phyloP scores from a whole-genome alignment of 2,113 vertebrate species.

The Agapornis roseicollis region DNA sequence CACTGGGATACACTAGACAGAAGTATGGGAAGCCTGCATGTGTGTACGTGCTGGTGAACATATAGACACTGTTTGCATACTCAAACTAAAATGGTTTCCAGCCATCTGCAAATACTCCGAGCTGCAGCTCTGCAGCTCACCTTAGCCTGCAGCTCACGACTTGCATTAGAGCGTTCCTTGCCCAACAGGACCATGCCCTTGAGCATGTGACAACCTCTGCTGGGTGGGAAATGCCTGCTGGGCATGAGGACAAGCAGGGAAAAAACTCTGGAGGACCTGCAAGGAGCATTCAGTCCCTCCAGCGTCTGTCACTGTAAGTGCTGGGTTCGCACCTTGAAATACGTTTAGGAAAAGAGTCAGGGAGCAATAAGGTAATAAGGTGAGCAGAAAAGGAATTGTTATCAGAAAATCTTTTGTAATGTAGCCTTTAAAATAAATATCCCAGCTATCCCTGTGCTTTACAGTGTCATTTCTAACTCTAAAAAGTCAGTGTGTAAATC shows the following conservation, averaged over 20 bases:
- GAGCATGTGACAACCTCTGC: accelerated
- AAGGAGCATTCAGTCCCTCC: not conserved
- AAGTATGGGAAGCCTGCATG: not conserved
- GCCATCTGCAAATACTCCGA: not conserved
- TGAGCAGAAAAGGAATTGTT: conserved; percentile 22
- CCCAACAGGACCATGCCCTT: accelerated
- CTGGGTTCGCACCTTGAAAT: not conserved
- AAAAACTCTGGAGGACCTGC: not conserved
- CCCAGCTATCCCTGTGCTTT: conserved; percentile 21
- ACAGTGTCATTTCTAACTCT: conserved; percentile 39
- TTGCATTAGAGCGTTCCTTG: not conserved
- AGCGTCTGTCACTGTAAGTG: not conserved
- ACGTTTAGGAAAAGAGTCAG: not conserved
- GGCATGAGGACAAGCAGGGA: not conserved
- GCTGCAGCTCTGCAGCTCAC: not conserved
- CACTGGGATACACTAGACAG: not conserved
- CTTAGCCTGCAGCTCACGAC: not conserved
- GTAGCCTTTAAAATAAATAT: conserved; percentile 52
- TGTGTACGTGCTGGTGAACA: accelerated
- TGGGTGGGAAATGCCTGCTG: not conserved
- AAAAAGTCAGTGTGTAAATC: conserved; percentile 60
- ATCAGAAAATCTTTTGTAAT: conserved; percentile 35
- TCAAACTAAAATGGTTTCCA: not conserved
- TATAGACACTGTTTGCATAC: accelerated
- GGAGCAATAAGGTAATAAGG: not conserved